Evolutionary conservation across 2,113 vertebrate genomes (phyloP), one percentile per base, ranked within the genome.

Genomic region (Ailuropoda melanoleuca): DNA sequence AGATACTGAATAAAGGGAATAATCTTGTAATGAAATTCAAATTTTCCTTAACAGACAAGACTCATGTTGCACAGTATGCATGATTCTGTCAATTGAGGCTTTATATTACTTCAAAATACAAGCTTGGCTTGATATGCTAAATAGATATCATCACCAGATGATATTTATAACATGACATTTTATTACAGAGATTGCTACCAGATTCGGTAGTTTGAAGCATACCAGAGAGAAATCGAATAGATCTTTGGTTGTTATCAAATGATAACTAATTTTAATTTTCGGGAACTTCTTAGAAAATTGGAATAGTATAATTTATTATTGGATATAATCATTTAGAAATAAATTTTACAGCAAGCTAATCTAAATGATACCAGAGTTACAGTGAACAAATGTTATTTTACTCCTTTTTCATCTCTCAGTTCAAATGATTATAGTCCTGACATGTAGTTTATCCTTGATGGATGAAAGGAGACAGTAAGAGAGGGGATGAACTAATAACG

Each of bases 391-490:
- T 95, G 7, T 48, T 93, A 93, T 94, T 93, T 92, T 74, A 62
- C 82, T 95, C 46, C 58, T 66, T 68, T 97, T 78, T 19, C 19
- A 97, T 89, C 43, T 78, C 96, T 97, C 29, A 93, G 91, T 97
- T 98, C 85, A 98, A 93, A 96, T 97, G 88, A 95, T 89, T 97
- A 74, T 82, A 97, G 78, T 88, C 98, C 77, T 98, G 98, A 98
- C 98, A 98, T 50, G 89, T 96, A 98, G 98, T 98, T 99, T 99
- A 97, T 97, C 68, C 80, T 94, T 99, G 99, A 99, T 98, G 97
- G 99, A 99, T 99, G 98, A 98, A 98, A 99, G 97, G 92, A 98
- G 98, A 98, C 98, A 98, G 97, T 97, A 97, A 98, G 97, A 98
- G 97, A 98, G 95, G 97, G 98, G 98, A 98, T 98, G 97, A 98